Percentiles rank a stretch among this genome's conserved stretches.
These are phyloP conservation scores for Philereme vetulata DNA, from an alignment of 2,888 invertebrate species.

Conservation along the genomic window DNA sequence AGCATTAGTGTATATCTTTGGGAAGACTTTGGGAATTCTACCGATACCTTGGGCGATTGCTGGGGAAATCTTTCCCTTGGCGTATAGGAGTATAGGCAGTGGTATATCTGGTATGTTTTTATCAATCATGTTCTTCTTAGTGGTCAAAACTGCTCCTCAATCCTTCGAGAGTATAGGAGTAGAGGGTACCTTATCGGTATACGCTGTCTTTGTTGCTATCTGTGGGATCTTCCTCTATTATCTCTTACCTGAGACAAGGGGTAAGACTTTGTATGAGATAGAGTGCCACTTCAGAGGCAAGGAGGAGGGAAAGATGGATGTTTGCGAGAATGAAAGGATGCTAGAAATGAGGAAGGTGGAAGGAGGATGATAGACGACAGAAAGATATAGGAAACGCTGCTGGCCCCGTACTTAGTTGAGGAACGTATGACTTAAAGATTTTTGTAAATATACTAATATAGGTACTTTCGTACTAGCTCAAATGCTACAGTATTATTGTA, in stretches of 20 bases:
- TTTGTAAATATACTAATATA: neutral
- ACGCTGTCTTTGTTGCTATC: slow-evolving; percentile 79
- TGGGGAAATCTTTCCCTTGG: slow-evolving; percentile 87
- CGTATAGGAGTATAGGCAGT: slow-evolving; percentile 86
- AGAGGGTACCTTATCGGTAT: slow-evolving; percentile 84
- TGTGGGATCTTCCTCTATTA: slow-evolving; percentile 84
- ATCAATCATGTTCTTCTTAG: slow-evolving; percentile 85
- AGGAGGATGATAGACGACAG: slow-evolving; percentile 59
- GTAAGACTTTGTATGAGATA: slow-evolving; percentile 87
- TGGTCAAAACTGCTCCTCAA: slow-evolving; percentile 86
- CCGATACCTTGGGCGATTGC: slow-evolving; percentile 89
- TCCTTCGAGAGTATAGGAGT: slow-evolving; percentile 81
- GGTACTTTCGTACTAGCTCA: slow-evolving; percentile 31
- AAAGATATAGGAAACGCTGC: slow-evolving; percentile 55
- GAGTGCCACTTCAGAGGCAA: slow-evolving; percentile 81
- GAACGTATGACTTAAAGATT: slow-evolving; percentile 14
- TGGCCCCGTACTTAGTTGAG: slow-evolving; percentile 51
- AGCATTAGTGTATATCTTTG: slow-evolving; percentile 81
- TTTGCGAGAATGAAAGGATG: slow-evolving; percentile 65
- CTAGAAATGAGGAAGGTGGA: slow-evolving; percentile 67
- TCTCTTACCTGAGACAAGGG: slow-evolving; percentile 87
- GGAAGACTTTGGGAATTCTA: slow-evolving; percentile 84
- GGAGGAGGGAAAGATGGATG: slow-evolving; percentile 38
- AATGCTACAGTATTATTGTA: neutral
- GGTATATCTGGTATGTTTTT: slow-evolving; percentile 86